Evolutionary conservation across 2,113 vertebrate species (phyloP), one percentile per base, ranked within the genome.

Genomic region (Chelonoidis abingdonii): DNA sequence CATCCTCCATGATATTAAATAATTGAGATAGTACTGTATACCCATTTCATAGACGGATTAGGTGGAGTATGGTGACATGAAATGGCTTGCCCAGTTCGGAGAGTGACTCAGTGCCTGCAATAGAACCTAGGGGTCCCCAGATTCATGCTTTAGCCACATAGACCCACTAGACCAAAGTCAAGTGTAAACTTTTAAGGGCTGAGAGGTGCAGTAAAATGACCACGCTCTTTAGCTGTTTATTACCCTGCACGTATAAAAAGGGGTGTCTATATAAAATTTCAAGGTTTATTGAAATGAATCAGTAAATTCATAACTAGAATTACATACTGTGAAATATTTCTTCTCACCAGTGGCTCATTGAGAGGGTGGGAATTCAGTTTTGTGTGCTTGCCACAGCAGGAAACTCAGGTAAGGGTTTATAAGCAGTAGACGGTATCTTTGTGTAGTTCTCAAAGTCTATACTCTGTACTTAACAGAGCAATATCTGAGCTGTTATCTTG

Each of bases 391-490:
- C 57, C 54, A 25, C 27, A 78, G 59, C 21, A 49, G 65, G 78
- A 62, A 94, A 56, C 47, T 65, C 29, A 21, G 86, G 85, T 27
- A 79, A 88, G 59, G 44, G 84, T 83, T 95, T 83, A 29, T 84
- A 75, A 49, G 57, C 57, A 29, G n/a, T 21, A 19, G 78, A 69
- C 85, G 31, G 52, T 83, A 13, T 75, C 78, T 78, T 35, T 82
- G 44, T 69, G 29, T 79, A 24, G 41, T 76, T 76, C 41, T 89
- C 85, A 27, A 38, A 41, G 76, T 54, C 84, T 92, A 1, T 81
- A 41, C 25, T 24, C 65, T 19, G 1, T 53, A 80, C 80, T 12
- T 21, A 31, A 47, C 65, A n/a, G 65, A 82, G 54, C n/a, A 82
- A 3, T 90, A 88, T 53, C 87, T 13, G 72, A 92, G 79, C 49